Conservation (phyloP, 1,140 invertebrate genomes). For the Cephus cinctus region DNA sequence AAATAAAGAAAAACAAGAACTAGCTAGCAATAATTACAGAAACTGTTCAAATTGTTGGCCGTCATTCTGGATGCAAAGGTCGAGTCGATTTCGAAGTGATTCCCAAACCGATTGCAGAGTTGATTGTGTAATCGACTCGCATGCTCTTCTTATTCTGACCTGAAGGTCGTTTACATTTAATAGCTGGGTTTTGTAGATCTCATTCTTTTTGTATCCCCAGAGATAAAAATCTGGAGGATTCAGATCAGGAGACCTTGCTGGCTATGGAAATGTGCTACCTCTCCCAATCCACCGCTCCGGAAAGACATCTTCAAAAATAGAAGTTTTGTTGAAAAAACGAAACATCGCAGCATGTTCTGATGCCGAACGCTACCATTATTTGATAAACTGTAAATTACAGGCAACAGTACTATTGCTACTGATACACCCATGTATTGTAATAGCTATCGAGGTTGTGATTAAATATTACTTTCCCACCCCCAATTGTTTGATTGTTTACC, state of each 20-base stretch:
- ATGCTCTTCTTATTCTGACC: neutral
- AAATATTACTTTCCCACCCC: neutral
- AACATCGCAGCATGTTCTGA: no score
- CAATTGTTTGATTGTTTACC: neutral
- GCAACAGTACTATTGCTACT: neutral
- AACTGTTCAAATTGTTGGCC: no score
- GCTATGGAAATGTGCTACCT: conserved; percentile 12
- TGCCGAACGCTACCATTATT: no score
- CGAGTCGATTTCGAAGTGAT: neutral
- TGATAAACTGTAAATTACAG: neutral
- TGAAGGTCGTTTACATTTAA: conserved; percentile 11
- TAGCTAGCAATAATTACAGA: no score
- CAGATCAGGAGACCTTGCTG: conserved; percentile 27
- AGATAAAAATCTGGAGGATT: conserved; percentile 24
- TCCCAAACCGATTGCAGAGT: neutral
- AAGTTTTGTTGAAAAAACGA: no score
- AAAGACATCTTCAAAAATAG: no score
- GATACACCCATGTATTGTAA: neutral
- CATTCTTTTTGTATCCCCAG: conserved; percentile 27
- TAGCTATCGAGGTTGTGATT: neutral
- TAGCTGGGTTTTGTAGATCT: conserved; percentile 21
- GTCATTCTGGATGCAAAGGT: neutral
- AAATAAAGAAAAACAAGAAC: no score
- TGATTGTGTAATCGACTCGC: neutral
- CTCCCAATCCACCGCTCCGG: neutral